phyloP scores from a whole-genome alignment of 2,797 vertebrate species.

The Scolopax rusticola region DNA sequence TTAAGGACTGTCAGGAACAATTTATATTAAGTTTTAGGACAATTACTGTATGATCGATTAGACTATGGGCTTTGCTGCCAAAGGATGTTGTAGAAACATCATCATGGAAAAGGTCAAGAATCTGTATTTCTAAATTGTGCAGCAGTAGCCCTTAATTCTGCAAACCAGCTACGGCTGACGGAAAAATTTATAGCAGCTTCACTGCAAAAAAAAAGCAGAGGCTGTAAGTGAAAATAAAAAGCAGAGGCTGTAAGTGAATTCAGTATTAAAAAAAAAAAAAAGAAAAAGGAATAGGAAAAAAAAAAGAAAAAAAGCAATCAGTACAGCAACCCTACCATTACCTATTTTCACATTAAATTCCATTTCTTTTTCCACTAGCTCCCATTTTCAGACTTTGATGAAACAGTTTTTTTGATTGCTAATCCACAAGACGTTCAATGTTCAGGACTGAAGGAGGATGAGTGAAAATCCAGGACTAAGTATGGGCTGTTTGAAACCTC shows the following conservation, averaged over 20 bases:
- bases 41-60: not conserved
- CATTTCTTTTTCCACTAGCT: constrained; percentile 17
- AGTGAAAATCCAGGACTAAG: not conserved
- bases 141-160: constrained; percentile 33
- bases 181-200: constrained; percentile 17
- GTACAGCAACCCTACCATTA: not conserved
- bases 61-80: not conserved
- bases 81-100: constrained; percentile 34
- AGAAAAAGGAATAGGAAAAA: not conserved
- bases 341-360: constrained; percentile 53
- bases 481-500: not conserved
- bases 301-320: not conserved
- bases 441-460: not conserved
- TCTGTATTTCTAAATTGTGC: constrained; percentile 23
- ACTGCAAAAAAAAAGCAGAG: constrained; percentile 3
- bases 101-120: constrained; percentile 53
- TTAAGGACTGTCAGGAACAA: constrained; percentile 23
- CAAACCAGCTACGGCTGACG: not conserved
- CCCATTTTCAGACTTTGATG: constrained; percentile 41
- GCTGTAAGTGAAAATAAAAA: constrained; percentile 9
- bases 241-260: constrained; percentile 19
- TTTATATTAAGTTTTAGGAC: constrained; percentile 46
- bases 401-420: constrained; percentile 36
- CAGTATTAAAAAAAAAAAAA: not conserved
- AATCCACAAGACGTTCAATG: not conserved